phyloP scores from a whole-genome alignment of 2,113 vertebrate genomes.

The Clupea harengus region DNA sequence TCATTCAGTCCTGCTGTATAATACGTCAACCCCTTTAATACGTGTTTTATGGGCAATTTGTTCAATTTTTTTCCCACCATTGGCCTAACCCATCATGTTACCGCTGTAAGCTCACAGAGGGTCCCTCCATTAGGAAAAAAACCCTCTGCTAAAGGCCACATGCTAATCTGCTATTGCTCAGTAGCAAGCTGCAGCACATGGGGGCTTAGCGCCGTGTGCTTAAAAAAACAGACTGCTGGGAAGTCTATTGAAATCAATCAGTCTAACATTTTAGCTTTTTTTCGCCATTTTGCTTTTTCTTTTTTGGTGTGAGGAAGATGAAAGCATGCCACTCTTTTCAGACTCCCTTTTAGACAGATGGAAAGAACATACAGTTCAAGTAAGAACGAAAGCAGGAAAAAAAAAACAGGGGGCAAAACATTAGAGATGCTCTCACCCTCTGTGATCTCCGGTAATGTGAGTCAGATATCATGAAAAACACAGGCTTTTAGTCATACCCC shows the following conservation, averaged over 20 bases:
- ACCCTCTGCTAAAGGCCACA: neutral
- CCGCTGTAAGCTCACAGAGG: neutral
- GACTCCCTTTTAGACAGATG: neutral
- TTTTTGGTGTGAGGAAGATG: neutral
- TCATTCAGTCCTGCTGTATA: neutral
- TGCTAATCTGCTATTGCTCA: neutral
- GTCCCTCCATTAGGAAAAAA: neutral
- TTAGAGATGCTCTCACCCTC: neutral
- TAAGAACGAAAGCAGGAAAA: neutral
- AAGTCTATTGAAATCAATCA: neutral
- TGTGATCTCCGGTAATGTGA: neutral
- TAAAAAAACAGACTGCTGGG: neutral
- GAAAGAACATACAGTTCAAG: neutral
- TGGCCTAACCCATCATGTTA: neutral
- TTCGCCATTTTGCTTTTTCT: neutral
- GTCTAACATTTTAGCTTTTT: neutral
- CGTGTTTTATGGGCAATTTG: neutral
- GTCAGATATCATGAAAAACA: neutral
- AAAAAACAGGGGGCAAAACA: neutral
- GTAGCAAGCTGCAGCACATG: neutral
- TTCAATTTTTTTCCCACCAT: neutral
- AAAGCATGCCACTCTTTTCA: neutral
- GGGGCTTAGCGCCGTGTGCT: neutral
- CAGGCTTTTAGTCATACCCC: neutral
- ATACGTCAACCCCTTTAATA: neutral